Conservation (phyloP, 1,140 invertebrate species). For the Belonocnema kinseyi region DNA sequence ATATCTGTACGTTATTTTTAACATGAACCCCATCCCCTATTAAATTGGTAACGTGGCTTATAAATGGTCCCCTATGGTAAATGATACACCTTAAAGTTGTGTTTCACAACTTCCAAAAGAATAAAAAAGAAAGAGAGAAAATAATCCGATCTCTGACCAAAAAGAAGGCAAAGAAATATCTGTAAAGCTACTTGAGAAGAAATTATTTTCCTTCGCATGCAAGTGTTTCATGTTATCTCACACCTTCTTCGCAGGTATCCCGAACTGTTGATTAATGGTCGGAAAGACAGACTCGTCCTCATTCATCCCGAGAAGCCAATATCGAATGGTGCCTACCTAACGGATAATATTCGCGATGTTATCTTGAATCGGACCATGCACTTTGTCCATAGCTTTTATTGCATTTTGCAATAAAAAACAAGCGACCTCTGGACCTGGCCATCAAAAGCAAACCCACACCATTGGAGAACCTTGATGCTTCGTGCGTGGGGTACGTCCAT, state of each 20-base stretch:
- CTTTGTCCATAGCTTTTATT: conserved; percentile 51
- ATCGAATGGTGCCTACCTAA: conserved; percentile 47
- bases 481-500: conserved; percentile 71
- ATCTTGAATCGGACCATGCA: conserved; percentile 39
- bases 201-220: not conserved
- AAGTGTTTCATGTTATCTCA: not conserved
- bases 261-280: conserved; percentile 13
- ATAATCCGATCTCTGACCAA: no score
- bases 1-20: no score
- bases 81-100: no score
- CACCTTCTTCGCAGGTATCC: not conserved
- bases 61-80: no score
- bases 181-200: not conserved
- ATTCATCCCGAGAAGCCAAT: conserved; percentile 32
- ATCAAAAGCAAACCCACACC: conserved; percentile 54
- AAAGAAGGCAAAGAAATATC: no score
- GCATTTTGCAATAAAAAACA: conserved; percentile 53
- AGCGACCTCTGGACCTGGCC: conserved; percentile 50
- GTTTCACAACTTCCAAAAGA: no score
- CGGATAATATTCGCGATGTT: conserved; percentile 53
- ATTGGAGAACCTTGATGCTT: conserved; percentile 53
- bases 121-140: no score
- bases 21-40: no score
- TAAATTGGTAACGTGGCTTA: no score
- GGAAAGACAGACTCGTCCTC: not conserved